Percentiles rank a stretch among this genome's conserved stretches.
Evolutionary conservation across 2,888 invertebrate species (phyloP).

Genomic region (Megastigmus dorsalis): DNA sequence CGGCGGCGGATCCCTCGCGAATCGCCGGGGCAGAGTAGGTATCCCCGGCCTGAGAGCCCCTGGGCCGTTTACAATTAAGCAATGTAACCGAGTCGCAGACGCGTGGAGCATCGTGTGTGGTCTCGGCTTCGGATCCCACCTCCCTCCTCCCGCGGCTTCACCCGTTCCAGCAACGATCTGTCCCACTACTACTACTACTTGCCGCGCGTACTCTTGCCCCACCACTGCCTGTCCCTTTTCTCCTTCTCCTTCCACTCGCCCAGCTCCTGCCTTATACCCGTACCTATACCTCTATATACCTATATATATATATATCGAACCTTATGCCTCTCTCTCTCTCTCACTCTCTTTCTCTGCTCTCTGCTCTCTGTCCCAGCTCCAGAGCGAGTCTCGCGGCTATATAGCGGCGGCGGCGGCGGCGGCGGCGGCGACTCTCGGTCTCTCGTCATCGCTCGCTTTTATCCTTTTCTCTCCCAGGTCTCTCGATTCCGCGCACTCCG

Average conservation of each 20-base stretch:
- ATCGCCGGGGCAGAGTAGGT: not conserved
- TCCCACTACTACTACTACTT: constrained; percentile 53
- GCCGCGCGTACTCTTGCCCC: constrained; percentile 5
- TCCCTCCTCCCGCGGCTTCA: constrained; percentile 60
- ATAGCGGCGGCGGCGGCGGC: no score
- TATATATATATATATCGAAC: not conserved
- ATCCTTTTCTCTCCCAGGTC: not conserved
- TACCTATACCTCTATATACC: no score
- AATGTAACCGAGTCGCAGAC: constrained; percentile 74
- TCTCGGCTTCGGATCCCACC: constrained; percentile 69
- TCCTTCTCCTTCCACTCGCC: no score
- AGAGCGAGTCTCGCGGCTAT: no score
- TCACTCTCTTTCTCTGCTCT: not conserved
- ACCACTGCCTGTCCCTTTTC: not conserved
- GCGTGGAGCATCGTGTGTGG: constrained; percentile 75
- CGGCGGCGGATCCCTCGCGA: not conserved
- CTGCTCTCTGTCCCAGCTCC: not conserved
- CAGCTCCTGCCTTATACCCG: no score
- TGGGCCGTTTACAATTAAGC: constrained; percentile 72
- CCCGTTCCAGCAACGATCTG: constrained; percentile 51
- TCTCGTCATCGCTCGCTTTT: constrained; percentile 20
- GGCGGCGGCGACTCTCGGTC: constrained; percentile 14
- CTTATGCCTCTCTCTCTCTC: not conserved
- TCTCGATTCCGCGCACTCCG: not conserved
- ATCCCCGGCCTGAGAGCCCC: constrained; percentile 39